Percentiles rank a stretch among this genome's conserved stretches.
phyloP scores from a whole-genome alignment of 2,797 vertebrate genomes.

The Parambassis ranga region DNA sequence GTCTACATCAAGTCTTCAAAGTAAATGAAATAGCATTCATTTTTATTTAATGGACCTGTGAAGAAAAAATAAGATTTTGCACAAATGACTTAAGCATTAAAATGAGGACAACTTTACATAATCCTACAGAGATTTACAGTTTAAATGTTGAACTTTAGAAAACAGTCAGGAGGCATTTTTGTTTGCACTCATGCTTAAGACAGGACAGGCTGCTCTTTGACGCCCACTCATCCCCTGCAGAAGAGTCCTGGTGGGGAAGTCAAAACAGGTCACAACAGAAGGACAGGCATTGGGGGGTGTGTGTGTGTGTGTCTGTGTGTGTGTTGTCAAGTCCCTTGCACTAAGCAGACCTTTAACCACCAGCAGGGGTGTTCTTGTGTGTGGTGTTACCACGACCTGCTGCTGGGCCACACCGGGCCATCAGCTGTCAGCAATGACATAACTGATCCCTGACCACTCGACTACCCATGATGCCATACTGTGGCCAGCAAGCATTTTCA shows the following conservation, averaged over 20 bases:
- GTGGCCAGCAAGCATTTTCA: constrained; percentile 9
- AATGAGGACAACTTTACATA: constrained; percentile 9
- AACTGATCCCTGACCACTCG: constrained; percentile 33
- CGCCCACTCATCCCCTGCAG: constrained; percentile 5
- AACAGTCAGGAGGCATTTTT: not conserved
- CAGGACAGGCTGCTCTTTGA: constrained; percentile 15
- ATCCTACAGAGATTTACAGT: not conserved
- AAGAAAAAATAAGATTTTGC: not conserved
- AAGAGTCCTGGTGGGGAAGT: constrained; percentile 8
- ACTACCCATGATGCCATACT: constrained; percentile 39
- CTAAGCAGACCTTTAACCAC: constrained; percentile 47
- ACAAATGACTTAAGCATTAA: constrained; percentile 11
- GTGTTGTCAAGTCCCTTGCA: constrained; percentile 23
- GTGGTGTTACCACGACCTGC: constrained; percentile 22
- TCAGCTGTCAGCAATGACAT: constrained; percentile 36
- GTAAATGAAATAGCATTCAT: constrained; percentile 29
- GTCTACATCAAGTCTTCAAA: constrained; percentile 40
- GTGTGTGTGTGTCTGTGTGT: not conserved
- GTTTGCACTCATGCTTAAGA: constrained; percentile 5
- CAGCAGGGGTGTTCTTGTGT: constrained; percentile 36
- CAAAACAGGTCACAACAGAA: constrained; percentile 35
- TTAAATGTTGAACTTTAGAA: constrained; percentile 6
- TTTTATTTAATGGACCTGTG: constrained; percentile 41
- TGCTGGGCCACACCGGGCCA: constrained; percentile 37
- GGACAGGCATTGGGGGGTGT: not conserved